Evolutionary conservation across 1,140 invertebrate genomes (phyloP).

Genomic region (Araneus ventricosus): DNA sequence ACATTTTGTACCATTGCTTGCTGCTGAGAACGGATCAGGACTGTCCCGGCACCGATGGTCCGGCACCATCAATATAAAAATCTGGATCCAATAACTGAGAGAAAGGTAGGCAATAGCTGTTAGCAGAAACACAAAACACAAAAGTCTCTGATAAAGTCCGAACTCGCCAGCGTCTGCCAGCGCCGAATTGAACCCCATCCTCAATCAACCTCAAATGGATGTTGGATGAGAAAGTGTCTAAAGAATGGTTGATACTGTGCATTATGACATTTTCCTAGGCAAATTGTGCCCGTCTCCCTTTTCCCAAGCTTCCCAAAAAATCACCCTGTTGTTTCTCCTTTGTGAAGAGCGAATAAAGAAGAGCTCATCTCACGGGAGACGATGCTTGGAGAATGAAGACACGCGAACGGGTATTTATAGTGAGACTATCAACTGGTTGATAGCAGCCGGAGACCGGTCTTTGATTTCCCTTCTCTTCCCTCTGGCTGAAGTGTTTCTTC

Average conservation of each 20-base stretch:
- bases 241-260: background rate
- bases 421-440: conserved; percentile 58
- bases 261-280: background rate
- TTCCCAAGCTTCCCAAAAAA: conserved; percentile 5
- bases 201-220: background rate
- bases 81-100: conserved; percentile 77
- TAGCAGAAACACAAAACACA: conserved; percentile 71
- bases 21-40: background rate
- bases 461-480: conserved; percentile 30
- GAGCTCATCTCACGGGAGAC: conserved; percentile 24
- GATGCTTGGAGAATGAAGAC: conserved; percentile 34
- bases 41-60: conserved; percentile 74
- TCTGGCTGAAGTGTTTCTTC: conserved; percentile 27
- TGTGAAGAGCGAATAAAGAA: background rate
- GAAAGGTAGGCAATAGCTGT: conserved; percentile 67
- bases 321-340: conserved; percentile 21
- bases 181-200: conserved; percentile 73
- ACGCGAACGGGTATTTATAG: conserved; percentile 65
- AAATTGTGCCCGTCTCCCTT: background rate
- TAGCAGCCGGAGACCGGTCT: conserved; percentile 30
- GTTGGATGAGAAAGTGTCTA: background rate
- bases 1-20: conserved; percentile 22
- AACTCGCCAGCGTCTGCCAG: conserved; percentile 71
- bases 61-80: conserved; percentile 77
- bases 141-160: conserved; percentile 72